A percentile compares a stretch with the other conserved stretches of the same genome.
phyloP scores from a whole-genome alignment of 2,888 invertebrate genomes.

The Caenorhabditis sp. region DNA sequence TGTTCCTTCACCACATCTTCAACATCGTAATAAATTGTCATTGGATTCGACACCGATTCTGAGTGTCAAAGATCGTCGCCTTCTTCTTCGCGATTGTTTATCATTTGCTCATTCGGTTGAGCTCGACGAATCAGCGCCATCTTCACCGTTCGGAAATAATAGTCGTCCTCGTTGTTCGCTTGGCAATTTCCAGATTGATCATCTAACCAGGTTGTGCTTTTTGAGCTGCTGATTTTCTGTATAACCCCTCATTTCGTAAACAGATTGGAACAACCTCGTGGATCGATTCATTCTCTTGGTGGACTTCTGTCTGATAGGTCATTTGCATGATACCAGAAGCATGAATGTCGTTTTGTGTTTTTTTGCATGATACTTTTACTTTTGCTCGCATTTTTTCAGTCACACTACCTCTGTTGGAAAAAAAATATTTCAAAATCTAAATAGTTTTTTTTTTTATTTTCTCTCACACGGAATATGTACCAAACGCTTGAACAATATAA shows the following conservation, averaged over 20 bases:
- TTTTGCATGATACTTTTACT: slow-evolving; percentile 3
- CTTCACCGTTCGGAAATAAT: slow-evolving; percentile 34
- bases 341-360: not conserved
- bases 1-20: slow-evolving; percentile 29
- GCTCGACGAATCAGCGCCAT: slow-evolving; percentile 31
- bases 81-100: slow-evolving; percentile 30
- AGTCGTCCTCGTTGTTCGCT: slow-evolving; percentile 32
- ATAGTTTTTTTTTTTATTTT: too few species aligned
- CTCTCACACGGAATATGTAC: too few species aligned
- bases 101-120: slow-evolving; percentile 34
- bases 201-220: slow-evolving; percentile 31
- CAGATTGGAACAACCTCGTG: slow-evolving; percentile 52
- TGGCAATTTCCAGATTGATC: slow-evolving; percentile 36
- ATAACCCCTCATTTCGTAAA: not conserved
- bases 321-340: not conserved
- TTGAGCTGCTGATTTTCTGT: not conserved
- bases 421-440: too few species aligned
- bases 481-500: too few species aligned
- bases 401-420: too few species aligned
- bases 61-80: slow-evolving; percentile 27
- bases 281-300: slow-evolving; percentile 51
- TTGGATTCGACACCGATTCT: slow-evolving; percentile 27
- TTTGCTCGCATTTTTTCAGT: too few species aligned
- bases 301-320: slow-evolving; percentile 32
- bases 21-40: slow-evolving; percentile 25